Evolutionary conservation across 2,888 invertebrate genomes (phyloP).

Genomic region (Yponomeuta evonymella): DNA sequence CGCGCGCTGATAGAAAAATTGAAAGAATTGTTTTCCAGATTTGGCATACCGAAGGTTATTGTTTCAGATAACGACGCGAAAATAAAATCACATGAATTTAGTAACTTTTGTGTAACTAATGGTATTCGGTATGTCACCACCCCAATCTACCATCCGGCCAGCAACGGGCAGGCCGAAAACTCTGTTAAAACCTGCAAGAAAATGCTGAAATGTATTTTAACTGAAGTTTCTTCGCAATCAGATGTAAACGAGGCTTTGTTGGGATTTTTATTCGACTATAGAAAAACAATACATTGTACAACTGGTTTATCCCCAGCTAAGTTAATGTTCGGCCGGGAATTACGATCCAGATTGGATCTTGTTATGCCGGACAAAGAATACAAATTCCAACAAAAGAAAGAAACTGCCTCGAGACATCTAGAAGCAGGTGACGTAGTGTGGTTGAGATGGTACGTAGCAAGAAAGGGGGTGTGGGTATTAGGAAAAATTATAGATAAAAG

Average conservation of each 20-base stretch:
- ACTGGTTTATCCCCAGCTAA: background rate
- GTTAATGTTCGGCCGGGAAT: background rate
- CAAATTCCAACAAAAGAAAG: background rate
- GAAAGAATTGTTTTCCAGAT: background rate
- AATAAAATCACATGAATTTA: slow-evolving; percentile 9
- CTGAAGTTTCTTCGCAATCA: slow-evolving; percentile 7
- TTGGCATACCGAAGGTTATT: background rate
- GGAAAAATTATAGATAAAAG: no score
- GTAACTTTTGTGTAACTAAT: slow-evolving; percentile 1
- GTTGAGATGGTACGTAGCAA: background rate
- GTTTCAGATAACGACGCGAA: slow-evolving; percentile 4
- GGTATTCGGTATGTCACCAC: slow-evolving; percentile 5
- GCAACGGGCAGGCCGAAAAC: background rate
- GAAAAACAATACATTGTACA: background rate
- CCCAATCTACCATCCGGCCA: slow-evolving; percentile 9
- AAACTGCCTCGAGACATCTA: background rate
- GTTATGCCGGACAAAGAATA: background rate
- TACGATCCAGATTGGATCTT: background rate
- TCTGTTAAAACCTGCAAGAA: no score
- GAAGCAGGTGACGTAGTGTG: background rate
- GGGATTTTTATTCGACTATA: background rate
- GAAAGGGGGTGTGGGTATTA: background rate
- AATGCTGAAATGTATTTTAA: no score
- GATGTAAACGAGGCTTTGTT: no score
- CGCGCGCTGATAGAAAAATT: no score